Conservation (phyloP, 2,888 invertebrate species). For the Meganola albula region DNA sequence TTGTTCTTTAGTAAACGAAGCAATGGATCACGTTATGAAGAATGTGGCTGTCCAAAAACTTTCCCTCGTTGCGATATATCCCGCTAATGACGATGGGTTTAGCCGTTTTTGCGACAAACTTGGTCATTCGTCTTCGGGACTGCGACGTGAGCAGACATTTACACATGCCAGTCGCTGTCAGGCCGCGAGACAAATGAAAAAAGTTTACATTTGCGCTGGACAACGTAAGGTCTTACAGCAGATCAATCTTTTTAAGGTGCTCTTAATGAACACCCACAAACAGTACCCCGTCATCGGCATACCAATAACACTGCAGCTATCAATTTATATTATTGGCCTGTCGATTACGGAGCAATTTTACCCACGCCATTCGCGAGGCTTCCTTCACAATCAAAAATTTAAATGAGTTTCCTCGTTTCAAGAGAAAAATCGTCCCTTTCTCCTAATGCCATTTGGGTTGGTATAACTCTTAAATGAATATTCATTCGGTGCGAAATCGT, state of each 20-base stretch:
- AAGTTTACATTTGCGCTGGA: slow-evolving; percentile 24
- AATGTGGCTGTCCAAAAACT: slow-evolving; percentile 54
- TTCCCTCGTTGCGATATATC: slow-evolving; percentile 55
- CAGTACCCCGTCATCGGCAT: neutral
- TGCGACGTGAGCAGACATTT: slow-evolving; percentile 56
- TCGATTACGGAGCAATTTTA: slow-evolving; percentile 50
- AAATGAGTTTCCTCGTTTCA: slow-evolving; percentile 64
- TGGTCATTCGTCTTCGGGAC: slow-evolving; percentile 65
- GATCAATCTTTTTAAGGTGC: neutral
- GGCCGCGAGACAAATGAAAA: slow-evolving; percentile 41
- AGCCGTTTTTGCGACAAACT: slow-evolving; percentile 64
- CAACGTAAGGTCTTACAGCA: slow-evolving; percentile 19
- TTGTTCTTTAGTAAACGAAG: slow-evolving; percentile 44
- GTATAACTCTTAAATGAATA: slow-evolving; percentile 73
- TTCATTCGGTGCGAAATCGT: slow-evolving; percentile 72
- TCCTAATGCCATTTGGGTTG: slow-evolving; percentile 65
- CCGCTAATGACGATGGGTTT: slow-evolving; percentile 63
- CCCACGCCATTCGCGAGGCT: slow-evolving; percentile 40
- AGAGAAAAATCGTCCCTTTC: slow-evolving; percentile 52
- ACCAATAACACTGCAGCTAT: slow-evolving; percentile 25
- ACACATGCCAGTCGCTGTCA: slow-evolving; percentile 35
- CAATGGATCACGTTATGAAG: slow-evolving; percentile 60
- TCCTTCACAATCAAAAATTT: slow-evolving; percentile 70
- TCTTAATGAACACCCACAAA: neutral
- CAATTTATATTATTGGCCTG: slow-evolving; percentile 45